Conservation (phyloP, 92 coral and sea anemone species). For the Virgularia gustaviana region DNA sequence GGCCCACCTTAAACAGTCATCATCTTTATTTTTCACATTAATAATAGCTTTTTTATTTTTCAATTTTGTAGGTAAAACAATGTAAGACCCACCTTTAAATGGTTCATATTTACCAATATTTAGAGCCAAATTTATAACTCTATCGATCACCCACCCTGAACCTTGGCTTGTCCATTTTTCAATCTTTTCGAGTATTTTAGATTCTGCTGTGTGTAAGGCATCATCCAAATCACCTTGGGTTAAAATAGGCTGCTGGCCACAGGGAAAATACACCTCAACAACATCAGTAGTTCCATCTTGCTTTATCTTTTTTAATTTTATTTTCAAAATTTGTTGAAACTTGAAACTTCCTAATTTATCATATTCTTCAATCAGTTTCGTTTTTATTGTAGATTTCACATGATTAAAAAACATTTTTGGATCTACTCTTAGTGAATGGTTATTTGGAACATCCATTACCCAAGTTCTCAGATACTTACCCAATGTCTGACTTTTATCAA, state of each 20-base stretch:
- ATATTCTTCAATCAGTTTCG: too few relatives aligned
- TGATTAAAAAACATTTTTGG: too few relatives aligned
- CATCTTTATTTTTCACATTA: constrained; percentile 54
- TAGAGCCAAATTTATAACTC: constrained; percentile 42
- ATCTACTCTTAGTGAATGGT: too few relatives aligned
- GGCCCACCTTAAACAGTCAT: constrained; percentile 63
- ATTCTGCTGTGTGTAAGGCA: too few relatives aligned
- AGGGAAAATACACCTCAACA: neutral
- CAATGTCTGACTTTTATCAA: too few relatives aligned
- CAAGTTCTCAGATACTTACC: neutral
- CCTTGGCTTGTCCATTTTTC: too few relatives aligned
- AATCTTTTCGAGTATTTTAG: too few relatives aligned
- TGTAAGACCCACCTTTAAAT: constrained; percentile 47
- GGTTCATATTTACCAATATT: constrained; percentile 48
- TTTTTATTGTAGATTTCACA: too few relatives aligned
- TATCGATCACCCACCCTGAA: constrained; percentile 51
- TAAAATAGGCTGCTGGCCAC: constrained; percentile 20
- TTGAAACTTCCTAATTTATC: too few relatives aligned
- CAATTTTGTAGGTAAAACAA: constrained; percentile 25
- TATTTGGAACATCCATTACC: neutral
- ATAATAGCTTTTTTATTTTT: constrained; percentile 44
- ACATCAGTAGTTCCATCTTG: neutral
- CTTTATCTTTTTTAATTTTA: too few relatives aligned
- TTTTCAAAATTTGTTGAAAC: too few relatives aligned
- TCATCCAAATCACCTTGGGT: neutral